phyloP scores from a whole-genome alignment of 2,888 invertebrate genomes.

The Leptarthrus brevirostris region DNA sequence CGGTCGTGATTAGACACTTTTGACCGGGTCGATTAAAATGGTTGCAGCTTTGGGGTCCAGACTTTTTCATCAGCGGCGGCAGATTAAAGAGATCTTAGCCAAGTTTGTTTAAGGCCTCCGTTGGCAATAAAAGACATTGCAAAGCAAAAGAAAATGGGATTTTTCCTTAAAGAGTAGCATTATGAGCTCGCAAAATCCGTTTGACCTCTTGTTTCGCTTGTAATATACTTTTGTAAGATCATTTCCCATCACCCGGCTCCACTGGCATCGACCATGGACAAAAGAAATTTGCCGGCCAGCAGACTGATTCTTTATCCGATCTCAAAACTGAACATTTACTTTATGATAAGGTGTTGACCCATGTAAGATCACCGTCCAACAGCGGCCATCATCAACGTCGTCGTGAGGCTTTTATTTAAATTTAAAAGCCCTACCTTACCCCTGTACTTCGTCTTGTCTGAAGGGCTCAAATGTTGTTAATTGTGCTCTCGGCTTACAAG shows the following conservation, averaged over 20 bases:
- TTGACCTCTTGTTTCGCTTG: conserved; percentile 19
- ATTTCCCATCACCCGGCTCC: conserved; percentile 5
- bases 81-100: conserved; percentile 27
- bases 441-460: neutral
- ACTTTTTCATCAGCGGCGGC: conserved; percentile 14
- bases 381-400: neutral
- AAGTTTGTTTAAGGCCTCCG: conserved; percentile 9
- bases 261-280: neutral
- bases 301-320: neutral
- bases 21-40: conserved; percentile 26
- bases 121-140: conserved; percentile 32
- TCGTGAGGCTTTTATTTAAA: neutral
- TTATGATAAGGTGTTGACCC: conserved; percentile 12
- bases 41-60: neutral
- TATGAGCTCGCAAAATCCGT: conserved; percentile 30
- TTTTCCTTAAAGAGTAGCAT: conserved; percentile 33
- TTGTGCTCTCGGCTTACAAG: conserved; percentile 27
- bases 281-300: neutral
- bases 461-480: conserved; percentile 20
- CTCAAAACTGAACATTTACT: neutral
- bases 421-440: neutral
- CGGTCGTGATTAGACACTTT: conserved; percentile 44
- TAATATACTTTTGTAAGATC: conserved; percentile 23
- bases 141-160: conserved; percentile 26
- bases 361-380: neutral